These are phyloP conservation scores for Ictalurus furcatus DNA, from an alignment of 2,113 vertebrate genomes.

Conservation along the genomic window DNA sequence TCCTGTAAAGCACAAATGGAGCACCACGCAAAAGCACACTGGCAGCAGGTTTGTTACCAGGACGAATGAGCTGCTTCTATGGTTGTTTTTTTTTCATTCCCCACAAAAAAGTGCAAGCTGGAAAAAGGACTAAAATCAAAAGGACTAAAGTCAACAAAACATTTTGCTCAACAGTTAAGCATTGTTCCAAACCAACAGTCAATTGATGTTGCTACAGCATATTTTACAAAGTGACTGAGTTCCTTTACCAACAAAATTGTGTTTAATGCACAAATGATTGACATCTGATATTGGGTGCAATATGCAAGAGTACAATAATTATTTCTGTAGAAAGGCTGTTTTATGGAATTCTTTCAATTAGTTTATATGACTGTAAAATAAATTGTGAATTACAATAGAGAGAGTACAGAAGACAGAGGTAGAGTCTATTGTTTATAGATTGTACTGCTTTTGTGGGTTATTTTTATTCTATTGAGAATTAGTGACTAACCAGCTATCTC, in stretches of 20 bases:
- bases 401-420: neutral
- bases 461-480: neutral
- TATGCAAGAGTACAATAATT: neutral
- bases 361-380: neutral
- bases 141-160: neutral
- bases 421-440: neutral
- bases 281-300: neutral
- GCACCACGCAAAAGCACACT: constrained; percentile 43
- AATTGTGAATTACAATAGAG: neutral
- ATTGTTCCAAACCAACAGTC: no score
- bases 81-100: neutral
- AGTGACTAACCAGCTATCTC: neutral
- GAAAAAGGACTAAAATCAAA: neutral
- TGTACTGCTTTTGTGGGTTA: neutral
- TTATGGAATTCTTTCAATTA: neutral
- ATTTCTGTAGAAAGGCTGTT: neutral
- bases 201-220: neutral
- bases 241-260: neutral
- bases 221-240: neutral
- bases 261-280: neutral
- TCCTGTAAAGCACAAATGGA: constrained; percentile 64
- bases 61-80: constrained; percentile 49
- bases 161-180: neutral
- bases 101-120: neutral
- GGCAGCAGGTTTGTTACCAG: constrained; percentile 55